These are phyloP conservation scores for Chiridota heheva DNA, from an alignment of 35 echinoderm and acorn worm genomes.

Conservation along the genomic window DNA sequence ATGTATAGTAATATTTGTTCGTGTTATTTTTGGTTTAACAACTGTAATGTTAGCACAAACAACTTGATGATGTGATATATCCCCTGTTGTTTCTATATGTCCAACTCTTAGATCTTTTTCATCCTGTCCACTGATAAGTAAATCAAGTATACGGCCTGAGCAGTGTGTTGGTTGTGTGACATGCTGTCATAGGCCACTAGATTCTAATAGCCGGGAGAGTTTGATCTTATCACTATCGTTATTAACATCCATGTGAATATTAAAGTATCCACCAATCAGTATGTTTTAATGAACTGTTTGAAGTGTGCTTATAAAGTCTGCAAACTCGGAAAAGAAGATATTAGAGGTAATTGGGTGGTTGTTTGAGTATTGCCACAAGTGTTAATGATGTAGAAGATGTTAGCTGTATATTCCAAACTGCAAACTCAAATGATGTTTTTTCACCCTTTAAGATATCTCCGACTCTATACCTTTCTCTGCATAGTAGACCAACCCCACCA, in stretches of 20 bases:
- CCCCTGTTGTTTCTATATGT: background rate
- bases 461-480: background rate
- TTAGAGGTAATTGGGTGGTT: background rate
- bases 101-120: background rate
- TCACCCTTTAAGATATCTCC: background rate
- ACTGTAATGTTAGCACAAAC: background rate
- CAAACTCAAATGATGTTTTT: background rate
- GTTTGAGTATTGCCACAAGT: background rate
- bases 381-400: background rate
- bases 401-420: background rate
- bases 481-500: background rate
- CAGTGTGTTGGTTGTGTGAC: background rate
- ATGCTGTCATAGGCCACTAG: background rate
- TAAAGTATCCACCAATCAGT: background rate
- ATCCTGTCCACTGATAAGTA: background rate
- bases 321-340: background rate
- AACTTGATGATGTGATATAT: conserved; percentile 12
- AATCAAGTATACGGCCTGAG: background rate
- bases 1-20: background rate
- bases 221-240: conserved; percentile 2
- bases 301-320: background rate
- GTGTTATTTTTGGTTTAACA: background rate
- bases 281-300: background rate
- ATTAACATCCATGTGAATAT: background rate
- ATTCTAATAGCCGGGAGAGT: background rate